These are phyloP conservation scores for Cydia splendana DNA, from an alignment of 1,140 invertebrate genomes.

Conservation along the genomic window DNA sequence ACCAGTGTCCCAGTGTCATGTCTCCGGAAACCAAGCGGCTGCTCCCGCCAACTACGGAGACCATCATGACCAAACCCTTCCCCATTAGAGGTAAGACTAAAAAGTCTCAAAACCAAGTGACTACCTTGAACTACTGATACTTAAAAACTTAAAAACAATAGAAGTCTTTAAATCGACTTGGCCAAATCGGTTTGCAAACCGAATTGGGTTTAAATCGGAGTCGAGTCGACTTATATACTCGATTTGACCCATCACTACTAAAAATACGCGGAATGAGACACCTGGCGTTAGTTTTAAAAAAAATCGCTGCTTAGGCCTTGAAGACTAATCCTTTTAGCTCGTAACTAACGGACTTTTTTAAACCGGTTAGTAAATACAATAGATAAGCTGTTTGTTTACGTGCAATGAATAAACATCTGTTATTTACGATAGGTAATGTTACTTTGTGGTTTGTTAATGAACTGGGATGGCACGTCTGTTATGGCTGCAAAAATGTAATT, in stretches of 20 bases:
- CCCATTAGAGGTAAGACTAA: conserved; percentile 86
- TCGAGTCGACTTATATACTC: too few species aligned
- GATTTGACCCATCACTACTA: conserved; percentile 29
- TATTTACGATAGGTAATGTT: not conserved
- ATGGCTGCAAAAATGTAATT: not conserved
- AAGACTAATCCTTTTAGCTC: not conserved
- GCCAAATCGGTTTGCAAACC: too few species aligned
- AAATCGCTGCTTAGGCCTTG: not conserved
- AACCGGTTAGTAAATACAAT: not conserved
- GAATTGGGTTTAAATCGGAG: too few species aligned
- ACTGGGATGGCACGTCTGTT: not conserved
- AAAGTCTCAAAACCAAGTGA: not conserved
- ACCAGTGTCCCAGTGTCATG: conserved; percentile 83
- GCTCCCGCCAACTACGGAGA: conserved; percentile 87
- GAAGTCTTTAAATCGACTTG: too few species aligned
- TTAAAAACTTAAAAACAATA: too few species aligned
- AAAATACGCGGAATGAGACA: conserved; percentile 38
- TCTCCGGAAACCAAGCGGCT: conserved; percentile 83
- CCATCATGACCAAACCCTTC: conserved; percentile 92
- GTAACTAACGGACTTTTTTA: conserved; percentile 6
- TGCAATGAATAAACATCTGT: conserved; percentile 20
- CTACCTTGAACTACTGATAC: too few species aligned
- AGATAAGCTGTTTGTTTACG: conserved; percentile 14
- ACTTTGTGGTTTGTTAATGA: not conserved
- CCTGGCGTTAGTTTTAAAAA: conserved; percentile 2